Conservation (phyloP, 92 coral and sea anemone genomes). For the Epizoanthus fatuus region DNA sequence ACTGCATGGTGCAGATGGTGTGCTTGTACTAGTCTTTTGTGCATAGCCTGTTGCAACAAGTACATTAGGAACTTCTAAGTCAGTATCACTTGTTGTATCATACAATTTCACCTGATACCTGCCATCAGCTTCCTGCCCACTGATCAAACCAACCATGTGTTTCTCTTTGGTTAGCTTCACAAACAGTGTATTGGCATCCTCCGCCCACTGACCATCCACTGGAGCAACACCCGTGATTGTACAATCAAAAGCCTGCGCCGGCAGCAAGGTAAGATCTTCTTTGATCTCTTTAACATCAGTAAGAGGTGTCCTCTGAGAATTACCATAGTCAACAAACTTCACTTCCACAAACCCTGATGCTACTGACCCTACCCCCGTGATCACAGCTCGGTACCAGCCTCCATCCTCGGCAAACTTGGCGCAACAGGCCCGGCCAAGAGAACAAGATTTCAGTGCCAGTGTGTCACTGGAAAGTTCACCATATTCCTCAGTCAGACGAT, state of each 20-base stretch:
- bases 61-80: slow-evolving; percentile 85
- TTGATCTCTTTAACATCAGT: slow-evolving; percentile 84
- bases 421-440: slow-evolving; percentile 90
- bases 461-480: slow-evolving; percentile 73
- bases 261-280: slow-evolving; percentile 73
- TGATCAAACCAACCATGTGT: slow-evolving; percentile 84
- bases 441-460: slow-evolving; percentile 81
- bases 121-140: slow-evolving; percentile 61
- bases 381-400: slow-evolving; percentile 92
- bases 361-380: slow-evolving; percentile 88
- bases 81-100: slow-evolving; percentile 93
- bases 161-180: slow-evolving; percentile 79
- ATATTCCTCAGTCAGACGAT: slow-evolving; percentile 80
- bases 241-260: slow-evolving; percentile 91
- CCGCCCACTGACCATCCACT: slow-evolving; percentile 77
- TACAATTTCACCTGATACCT: slow-evolving; percentile 80
- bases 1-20: background rate
- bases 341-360: slow-evolving; percentile 92
- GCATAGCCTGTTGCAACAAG: slow-evolving; percentile 93
- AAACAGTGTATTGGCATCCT: slow-evolving; percentile 80
- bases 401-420: slow-evolving; percentile 93
- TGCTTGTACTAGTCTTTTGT: slow-evolving; percentile 54
- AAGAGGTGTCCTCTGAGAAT: slow-evolving; percentile 79
- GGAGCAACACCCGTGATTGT: slow-evolving; percentile 81
- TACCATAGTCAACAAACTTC: slow-evolving; percentile 96